Percentiles rank a stretch among this genome's conserved stretches.
phyloP scores from a whole-genome alignment of 2,113 vertebrate genomes.

The Rousettus leschenaultii region DNA sequence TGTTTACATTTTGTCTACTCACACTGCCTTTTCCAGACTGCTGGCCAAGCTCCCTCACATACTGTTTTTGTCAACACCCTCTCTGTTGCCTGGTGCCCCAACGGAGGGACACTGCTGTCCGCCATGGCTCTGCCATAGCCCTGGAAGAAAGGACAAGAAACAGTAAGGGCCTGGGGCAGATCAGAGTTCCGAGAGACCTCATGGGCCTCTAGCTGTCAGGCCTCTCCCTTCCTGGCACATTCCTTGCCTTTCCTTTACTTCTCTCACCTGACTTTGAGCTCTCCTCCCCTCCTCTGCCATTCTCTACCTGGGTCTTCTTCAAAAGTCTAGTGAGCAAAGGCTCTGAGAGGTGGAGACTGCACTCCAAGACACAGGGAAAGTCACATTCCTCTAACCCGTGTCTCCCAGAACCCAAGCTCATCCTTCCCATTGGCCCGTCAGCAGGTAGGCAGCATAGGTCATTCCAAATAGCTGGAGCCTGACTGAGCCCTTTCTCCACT shows the following conservation, averaged over 20 bases:
- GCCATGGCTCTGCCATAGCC: background rate
- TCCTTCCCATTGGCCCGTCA: background rate
- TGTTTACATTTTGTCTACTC: slow-evolving; percentile 53
- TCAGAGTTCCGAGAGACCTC: background rate
- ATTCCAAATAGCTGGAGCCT: background rate
- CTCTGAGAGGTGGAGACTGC: background rate
- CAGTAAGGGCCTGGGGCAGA: rapidly evolving
- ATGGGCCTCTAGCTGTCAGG: background rate
- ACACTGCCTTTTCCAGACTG: background rate
- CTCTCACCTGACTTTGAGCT: background rate
- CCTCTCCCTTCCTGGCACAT: background rate
- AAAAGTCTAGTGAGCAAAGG: background rate
- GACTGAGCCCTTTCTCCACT: background rate
- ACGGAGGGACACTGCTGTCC: background rate
- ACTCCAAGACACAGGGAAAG: background rate
- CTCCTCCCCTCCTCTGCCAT: background rate
- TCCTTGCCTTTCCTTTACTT: background rate
- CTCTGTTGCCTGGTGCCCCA: background rate
- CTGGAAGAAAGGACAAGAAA: background rate
- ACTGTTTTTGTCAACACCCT: slow-evolving; percentile 40
- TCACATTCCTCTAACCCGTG: rapidly evolving
- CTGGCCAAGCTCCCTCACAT: slow-evolving; percentile 4
- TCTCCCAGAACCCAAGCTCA: background rate
- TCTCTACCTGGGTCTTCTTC: background rate
- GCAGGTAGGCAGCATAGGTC: background rate